Percentiles rank a stretch among this genome's conserved stretches.
Evolutionary conservation across 2,888 invertebrate species (phyloP).

Genomic region (Hydrotaea cyrtoneurina): DNA sequence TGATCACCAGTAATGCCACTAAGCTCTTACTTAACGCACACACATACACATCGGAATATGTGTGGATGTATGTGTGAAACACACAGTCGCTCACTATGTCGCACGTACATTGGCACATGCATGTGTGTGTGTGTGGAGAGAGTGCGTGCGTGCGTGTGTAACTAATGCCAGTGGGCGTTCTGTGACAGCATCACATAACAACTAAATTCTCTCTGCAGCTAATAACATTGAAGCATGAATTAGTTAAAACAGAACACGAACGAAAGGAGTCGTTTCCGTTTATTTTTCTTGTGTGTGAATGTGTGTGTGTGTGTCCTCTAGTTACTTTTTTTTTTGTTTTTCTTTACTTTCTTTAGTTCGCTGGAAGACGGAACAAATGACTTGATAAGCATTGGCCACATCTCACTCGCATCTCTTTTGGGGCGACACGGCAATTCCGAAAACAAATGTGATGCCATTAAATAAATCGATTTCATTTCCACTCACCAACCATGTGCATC

Average conservation of each 20-base stretch:
- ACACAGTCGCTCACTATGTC: not conserved
- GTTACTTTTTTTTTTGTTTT: not conserved
- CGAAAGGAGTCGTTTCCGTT: conserved; percentile 47
- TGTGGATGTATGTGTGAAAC: conserved; percentile 42
- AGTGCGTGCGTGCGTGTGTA: conserved; percentile 48
- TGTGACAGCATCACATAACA: conserved; percentile 71
- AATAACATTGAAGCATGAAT: conserved; percentile 68
- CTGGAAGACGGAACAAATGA: not conserved
- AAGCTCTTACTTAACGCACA: conserved; percentile 32
- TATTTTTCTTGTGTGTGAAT: conserved; percentile 42
- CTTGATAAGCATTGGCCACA: not conserved
- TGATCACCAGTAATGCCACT: conserved; percentile 50
- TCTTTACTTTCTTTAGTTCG: not conserved
- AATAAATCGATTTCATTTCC: conserved; percentile 47
- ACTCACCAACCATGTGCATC: conserved; percentile 9
- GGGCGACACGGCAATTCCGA: conserved; percentile 31
- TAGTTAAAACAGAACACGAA: conserved; percentile 54
- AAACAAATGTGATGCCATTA: conserved; percentile 33
- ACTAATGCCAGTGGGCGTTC: conserved; percentile 61
- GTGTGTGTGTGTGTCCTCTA: not conserved
- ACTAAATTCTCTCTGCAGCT: conserved; percentile 73
- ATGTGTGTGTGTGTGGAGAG: not conserved
- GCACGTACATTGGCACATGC: not conserved
- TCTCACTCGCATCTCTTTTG: not conserved
- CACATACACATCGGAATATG: not conserved